Conservation (phyloP, 2,797 vertebrate species). For the Anolis apletophallus region DNA sequence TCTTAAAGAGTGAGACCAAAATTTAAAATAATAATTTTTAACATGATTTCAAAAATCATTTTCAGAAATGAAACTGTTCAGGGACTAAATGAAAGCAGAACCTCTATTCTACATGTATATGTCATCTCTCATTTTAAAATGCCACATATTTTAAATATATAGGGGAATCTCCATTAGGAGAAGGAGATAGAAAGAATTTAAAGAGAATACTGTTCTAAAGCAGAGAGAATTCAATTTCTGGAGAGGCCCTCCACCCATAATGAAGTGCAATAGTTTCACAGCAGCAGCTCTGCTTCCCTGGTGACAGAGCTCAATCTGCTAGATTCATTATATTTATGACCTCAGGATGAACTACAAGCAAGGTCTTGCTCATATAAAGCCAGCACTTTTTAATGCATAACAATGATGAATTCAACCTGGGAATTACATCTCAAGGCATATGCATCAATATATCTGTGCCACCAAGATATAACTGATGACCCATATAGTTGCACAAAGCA, state of each 20-base stretch:
- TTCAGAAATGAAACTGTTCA: conserved; percentile 12
- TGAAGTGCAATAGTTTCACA: background rate
- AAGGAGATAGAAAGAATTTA: background rate
- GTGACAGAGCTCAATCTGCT: background rate
- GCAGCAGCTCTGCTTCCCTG: background rate
- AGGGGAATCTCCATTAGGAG: background rate
- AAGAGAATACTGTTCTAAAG: background rate
- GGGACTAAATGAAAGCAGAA: background rate
- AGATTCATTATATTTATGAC: background rate
- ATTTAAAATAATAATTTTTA: conserved; percentile 30
- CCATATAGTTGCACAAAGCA: conserved; percentile 7
- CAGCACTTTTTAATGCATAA: conserved; percentile 24
- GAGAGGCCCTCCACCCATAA: conserved; percentile 11
- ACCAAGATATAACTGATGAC: conserved; percentile 1
- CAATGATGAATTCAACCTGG: background rate
- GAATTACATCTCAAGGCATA: conserved; percentile 1
- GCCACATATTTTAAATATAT: background rate
- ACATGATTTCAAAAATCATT: background rate
- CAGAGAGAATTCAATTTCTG: background rate
- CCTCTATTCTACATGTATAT: background rate
- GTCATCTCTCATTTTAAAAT: background rate
- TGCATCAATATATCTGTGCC: conserved; percentile 4
- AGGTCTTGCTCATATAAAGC: conserved; percentile 9
- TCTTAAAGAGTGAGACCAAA: conserved; percentile 3
- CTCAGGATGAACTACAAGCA: background rate